Evolutionary conservation across 2,888 invertebrate genomes (phyloP).

Genomic region (Bugulina stolonifera): DNA sequence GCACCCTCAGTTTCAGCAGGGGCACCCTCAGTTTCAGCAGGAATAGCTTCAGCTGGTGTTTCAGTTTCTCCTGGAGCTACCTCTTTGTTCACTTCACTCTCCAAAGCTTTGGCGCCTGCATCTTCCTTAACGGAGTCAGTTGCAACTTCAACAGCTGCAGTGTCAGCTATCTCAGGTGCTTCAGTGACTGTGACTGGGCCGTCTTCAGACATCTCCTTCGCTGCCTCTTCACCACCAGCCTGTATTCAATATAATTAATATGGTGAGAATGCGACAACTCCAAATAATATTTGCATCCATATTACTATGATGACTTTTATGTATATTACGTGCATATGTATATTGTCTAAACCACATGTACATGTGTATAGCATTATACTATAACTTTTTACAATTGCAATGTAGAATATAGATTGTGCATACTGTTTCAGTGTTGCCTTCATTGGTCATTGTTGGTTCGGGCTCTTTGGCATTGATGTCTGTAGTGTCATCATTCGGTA

Average conservation of each 20-base stretch:
- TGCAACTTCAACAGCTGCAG: constrained; percentile 25
- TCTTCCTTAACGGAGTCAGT: constrained; percentile 25
- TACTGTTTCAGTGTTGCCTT: neutral
- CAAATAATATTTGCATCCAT: too few species aligned
- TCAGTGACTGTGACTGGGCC: constrained; percentile 25
- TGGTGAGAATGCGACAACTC: too few species aligned
- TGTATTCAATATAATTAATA: too few species aligned
- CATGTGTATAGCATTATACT: too few species aligned
- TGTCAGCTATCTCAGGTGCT: neutral
- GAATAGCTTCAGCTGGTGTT: too few species aligned
- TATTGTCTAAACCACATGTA: too few species aligned
- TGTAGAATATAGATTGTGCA: neutral
- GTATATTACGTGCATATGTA: too few species aligned
- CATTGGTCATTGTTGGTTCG: neutral
- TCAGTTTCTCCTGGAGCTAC: neutral
- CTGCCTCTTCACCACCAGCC: too few species aligned
- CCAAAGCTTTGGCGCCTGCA: constrained; percentile 27
- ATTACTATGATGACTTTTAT: too few species aligned
- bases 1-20: neutral
- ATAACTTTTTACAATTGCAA: too few species aligned
- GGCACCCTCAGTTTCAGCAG: neutral
- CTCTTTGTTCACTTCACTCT: constrained; percentile 23
- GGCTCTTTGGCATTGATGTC: neutral
- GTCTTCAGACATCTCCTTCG: constrained; percentile 19
- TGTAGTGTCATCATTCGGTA: neutral